phyloP scores from a whole-genome alignment of 2,797 vertebrate genomes.

The Leuciscus waleckii region DNA sequence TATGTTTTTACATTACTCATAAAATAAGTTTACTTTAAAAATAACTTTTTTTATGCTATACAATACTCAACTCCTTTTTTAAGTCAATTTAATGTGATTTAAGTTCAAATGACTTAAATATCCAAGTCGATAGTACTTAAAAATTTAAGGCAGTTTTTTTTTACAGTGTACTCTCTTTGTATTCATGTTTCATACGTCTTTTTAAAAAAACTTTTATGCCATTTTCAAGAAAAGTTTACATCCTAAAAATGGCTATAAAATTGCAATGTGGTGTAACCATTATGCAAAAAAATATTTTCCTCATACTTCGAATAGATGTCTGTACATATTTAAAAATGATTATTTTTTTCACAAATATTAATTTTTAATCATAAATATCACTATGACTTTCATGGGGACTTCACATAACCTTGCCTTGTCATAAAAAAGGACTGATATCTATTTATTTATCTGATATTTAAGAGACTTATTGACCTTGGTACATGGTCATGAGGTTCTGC shows the following conservation, averaged over 20 bases:
- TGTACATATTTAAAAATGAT: neutral
- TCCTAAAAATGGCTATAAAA: neutral
- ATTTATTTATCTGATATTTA: neutral
- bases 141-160: too few species aligned
- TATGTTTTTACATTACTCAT: too few species aligned
- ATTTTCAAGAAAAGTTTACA: neutral
- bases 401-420: neutral
- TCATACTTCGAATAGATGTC: neutral
- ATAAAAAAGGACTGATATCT: neutral
- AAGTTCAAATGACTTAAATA: too few species aligned
- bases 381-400: neutral
- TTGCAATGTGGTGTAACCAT: neutral
- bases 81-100: too few species aligned
- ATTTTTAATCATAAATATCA: neutral
- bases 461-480: neutral
- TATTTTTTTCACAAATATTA: neutral
- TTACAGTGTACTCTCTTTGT: neutral
- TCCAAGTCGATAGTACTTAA: too few species aligned
- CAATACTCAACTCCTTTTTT: too few species aligned
- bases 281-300: neutral
- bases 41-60: too few species aligned
- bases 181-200: neutral
- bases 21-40: too few species aligned
- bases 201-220: neutral
- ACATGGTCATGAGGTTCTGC: neutral